Conservation (phyloP, 2,113 vertebrate genomes). For the Antennarius striatus region DNA sequence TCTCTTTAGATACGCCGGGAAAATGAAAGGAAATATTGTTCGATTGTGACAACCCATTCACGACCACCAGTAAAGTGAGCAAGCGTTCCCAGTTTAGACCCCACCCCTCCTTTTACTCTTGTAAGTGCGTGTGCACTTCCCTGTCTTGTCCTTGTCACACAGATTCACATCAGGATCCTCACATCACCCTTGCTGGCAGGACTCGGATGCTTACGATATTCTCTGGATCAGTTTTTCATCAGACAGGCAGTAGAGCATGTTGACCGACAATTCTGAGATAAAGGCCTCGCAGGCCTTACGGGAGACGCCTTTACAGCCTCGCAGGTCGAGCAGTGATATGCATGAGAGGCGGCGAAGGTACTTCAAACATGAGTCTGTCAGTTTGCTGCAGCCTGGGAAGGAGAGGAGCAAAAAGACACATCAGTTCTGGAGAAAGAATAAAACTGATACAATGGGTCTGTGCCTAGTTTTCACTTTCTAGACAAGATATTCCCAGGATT, state of each 20-base stretch:
- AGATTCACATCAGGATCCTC: conserved; percentile 26
- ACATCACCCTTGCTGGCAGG: conserved; percentile 14
- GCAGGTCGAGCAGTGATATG: conserved; percentile 91
- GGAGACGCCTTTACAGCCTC: conserved; percentile 92
- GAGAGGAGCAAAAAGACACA: not conserved
- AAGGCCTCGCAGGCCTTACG: conserved; percentile 95
- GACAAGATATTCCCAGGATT: not conserved
- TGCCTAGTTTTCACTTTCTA: fast-evolving
- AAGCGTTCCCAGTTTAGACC: conserved; percentile 40
- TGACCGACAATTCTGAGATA: conserved; percentile 96
- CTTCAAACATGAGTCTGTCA: conserved; percentile 92
- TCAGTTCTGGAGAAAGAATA: not conserved
- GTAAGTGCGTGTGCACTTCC: conserved; percentile 39
- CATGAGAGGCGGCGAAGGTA: conserved; percentile 92
- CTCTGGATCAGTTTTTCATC: conserved; percentile 99
- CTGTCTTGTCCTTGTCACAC: conserved; percentile 30
- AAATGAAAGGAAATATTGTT: conserved; percentile 50
- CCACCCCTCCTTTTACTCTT: conserved; percentile 14
- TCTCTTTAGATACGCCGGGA: conserved; percentile 43
- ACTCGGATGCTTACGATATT: conserved; percentile 86
- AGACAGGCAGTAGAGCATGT: conserved; percentile 95
- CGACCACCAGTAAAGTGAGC: conserved; percentile 39
- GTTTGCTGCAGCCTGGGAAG: conserved; percentile 90
- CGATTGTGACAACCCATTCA: conserved; percentile 27
- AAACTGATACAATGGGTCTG: not conserved